Percentiles rank a stretch among this genome's conserved stretches.
Conservation (phyloP, 2,113 vertebrate genomes). For the Brachypteracias leptosomus region DNA sequence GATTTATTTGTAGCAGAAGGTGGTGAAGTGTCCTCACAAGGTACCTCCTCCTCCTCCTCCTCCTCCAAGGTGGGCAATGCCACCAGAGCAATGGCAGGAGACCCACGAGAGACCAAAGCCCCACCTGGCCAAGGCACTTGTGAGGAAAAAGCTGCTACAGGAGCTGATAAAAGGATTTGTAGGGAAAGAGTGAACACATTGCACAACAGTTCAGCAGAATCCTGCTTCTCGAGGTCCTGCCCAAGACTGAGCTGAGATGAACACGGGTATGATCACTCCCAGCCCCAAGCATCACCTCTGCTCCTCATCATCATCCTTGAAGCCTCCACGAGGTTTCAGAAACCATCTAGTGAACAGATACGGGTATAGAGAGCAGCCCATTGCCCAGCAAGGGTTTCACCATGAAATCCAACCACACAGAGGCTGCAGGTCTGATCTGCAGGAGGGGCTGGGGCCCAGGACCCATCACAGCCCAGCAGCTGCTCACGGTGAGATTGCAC, state of each 20-base stretch:
- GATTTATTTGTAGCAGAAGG: neutral
- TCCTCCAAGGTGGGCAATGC: rapidly evolving
- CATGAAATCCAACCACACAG: neutral
- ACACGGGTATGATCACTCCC: rapidly evolving
- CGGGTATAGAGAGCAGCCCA: rapidly evolving
- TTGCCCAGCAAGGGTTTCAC: neutral
- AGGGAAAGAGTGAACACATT: rapidly evolving
- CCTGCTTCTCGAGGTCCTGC: neutral
- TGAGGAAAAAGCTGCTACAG: neutral
- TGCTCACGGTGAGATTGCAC: neutral
- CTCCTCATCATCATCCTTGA: neutral
- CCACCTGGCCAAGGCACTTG: neutral
- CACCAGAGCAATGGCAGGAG: too few species aligned
- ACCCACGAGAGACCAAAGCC: neutral
- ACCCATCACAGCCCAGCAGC: neutral
- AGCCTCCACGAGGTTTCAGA: neutral
- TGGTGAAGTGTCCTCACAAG: neutral
- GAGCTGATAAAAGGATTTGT: neutral
- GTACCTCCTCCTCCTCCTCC: rapidly evolving
- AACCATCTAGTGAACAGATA: rapidly evolving
- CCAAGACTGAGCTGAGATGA: neutral
- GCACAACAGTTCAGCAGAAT: rapidly evolving
- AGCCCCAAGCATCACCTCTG: neutral
- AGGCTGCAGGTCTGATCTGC: rapidly evolving
- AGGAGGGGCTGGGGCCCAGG: neutral